Evolutionary conservation across 2,113 vertebrate species (phyloP), one percentile per base, ranked within the genome.

Genomic region (Osmerus mordax): DNA sequence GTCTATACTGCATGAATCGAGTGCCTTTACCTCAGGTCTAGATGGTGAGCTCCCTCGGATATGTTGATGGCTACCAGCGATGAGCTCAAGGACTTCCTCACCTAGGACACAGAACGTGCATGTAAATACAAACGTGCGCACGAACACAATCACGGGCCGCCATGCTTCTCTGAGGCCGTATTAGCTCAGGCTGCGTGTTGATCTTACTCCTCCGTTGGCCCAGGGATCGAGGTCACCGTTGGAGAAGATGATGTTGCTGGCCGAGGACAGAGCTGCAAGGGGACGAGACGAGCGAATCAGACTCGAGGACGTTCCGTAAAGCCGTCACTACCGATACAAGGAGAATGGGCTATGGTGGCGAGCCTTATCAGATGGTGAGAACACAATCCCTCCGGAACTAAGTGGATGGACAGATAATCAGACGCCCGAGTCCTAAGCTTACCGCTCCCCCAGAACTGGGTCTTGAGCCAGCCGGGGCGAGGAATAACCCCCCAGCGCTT

Each of bases 211-310:
- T 3, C 96, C 96, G 1, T 96, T 92, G 3, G 96, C 95, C 96
- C 96, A 99, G 0, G 97, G 97, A 84, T 99, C 97, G 88, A 98
- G 87, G 76, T 97, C 93, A 29, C 97, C 96, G 0, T 99, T 99
- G 65, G 96, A 98, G 88, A 98, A 99, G 68, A 99, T 95, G 0
- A 99, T 96, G 87, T 97, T 97, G 90, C 93, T 97, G 75, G 94
- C 90, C 0, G 92, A 89, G 59, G 80, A 87, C 72, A 98, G 90
- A 51, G 91, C 96, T 98, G 84, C 65, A 90, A 83, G n/a, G 18
- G 14, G 80, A 51, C 9, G 77, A 29, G 7, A 7, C 73, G 16
- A 68, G 52, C 55, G n/a, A 67, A 67, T 5, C n/a, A 3, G 61
- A 14, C 74, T 70, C 28, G 19, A 54, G 66, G 52, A 65, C 14